Base-by-base conservation (phyloP, 2,113 vertebrate genomes). In the Oceanites oceanicus region DNA sequence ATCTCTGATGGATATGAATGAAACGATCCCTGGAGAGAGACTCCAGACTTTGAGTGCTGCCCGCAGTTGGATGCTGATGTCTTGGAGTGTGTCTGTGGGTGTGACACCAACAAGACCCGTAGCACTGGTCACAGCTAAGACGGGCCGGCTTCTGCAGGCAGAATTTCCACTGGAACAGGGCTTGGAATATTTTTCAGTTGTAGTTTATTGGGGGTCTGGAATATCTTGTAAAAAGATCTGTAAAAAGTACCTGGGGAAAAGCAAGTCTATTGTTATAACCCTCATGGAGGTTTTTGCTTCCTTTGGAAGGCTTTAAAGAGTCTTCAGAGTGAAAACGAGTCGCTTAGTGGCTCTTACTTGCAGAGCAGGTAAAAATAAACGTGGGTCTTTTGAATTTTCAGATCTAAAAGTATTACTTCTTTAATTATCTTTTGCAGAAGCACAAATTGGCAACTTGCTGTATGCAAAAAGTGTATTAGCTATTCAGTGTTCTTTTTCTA, bases 51-150 rank as follows among this genome's bases (percentile, higher is more conserved):
- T 2, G 77, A 8, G 63, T 30, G 62, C 36, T 75, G 86, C 81
- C 40, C 15, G 21, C 10, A 29, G 59, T 9, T 1, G 3, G 38
- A 42, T 0, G 1, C 15, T 9, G 15, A 34, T 2, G 5, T 34
- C 62, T 44, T 36, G 26, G 18, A 15, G 73, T 8, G 9, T 20
- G 32, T 45, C 15, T 42, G 50, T 53, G 68, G 20, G 25, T 5
- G 3, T 44, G 61, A 23, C 49, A 16, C 30, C 14, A 0, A 0
- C 50, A 14, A 49, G 44, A 29, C 25, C 19, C 9, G 23, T 5
- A 26, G 71, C 12, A 4, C 16, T 45, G 62, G 27, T 61, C 40
- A 30, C 40, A 55, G 47, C 71, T 7, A 13, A 21, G 44, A 18
- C 44, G 36, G 12, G 27, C 32, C 86, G 84, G 65, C 65, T 36